Evolutionary conservation across 2,113 vertebrate species (phyloP).

Genomic region (Poecile atricapillus): DNA sequence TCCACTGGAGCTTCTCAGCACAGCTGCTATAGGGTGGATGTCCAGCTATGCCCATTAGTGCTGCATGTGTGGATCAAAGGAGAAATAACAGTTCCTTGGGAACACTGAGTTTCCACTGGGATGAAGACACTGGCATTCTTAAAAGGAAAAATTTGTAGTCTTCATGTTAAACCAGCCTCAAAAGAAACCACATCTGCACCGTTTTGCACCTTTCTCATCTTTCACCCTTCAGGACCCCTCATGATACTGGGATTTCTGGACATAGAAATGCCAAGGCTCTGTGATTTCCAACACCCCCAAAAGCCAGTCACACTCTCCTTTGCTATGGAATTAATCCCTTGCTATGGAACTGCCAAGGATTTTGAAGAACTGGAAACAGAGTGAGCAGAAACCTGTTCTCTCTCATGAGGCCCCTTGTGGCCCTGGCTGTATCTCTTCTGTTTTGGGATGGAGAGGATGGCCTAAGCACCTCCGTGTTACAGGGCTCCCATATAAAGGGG

Average conservation of each 20-base stretch:
- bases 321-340: not conserved
- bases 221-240: not conserved
- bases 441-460: not conserved
- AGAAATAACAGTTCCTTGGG: not conserved
- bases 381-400: not conserved
- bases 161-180: not conserved
- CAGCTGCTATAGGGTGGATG: accelerated
- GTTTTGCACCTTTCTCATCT: not conserved
- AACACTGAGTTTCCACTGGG: not conserved
- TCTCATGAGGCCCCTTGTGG: not conserved
- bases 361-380: not conserved
- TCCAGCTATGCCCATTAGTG: not conserved
- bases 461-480: not conserved
- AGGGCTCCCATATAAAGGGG: not conserved
- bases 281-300: not conserved
- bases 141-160: not conserved
- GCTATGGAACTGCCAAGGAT: not conserved
- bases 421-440: not conserved
- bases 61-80: not conserved
- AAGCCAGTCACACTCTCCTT: not conserved
- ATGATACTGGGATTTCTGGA: not conserved
- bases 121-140: not conserved
- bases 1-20: not conserved
- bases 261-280: not conserved
- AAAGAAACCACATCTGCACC: not conserved